A percentile compares a stretch with the other conserved stretches of the same genome.
Conservation (phyloP, 1,140 invertebrate genomes). For the Subanguina moxae region DNA sequence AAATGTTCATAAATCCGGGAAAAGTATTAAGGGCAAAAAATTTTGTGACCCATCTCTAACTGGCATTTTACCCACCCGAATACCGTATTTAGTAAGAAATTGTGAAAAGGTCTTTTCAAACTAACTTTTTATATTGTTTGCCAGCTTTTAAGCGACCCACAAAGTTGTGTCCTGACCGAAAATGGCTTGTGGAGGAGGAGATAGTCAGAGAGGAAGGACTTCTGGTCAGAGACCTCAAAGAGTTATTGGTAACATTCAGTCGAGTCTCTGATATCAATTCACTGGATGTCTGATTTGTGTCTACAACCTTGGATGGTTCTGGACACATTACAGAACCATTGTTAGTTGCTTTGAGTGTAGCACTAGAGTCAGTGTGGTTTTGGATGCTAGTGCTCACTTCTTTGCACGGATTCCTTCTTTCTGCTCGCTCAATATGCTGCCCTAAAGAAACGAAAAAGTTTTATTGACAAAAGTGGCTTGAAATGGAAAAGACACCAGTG, state of each 20-base stretch:
- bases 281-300: constrained; percentile 10
- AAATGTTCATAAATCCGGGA: no score
- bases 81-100: background rate
- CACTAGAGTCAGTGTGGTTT: constrained; percentile 15
- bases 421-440: constrained; percentile 50
- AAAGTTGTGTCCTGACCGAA: constrained; percentile 4
- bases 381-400: constrained; percentile 9
- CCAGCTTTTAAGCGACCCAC: background rate
- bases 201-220: constrained; percentile 5
- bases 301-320: constrained; percentile 29
- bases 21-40: no score
- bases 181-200: constrained; percentile 1
- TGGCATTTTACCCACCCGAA: no score
- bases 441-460: constrained; percentile 18
- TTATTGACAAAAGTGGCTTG: background rate
- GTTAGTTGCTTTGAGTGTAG: background rate
- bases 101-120: background rate
- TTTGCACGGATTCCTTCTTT: constrained; percentile 10
- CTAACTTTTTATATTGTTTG: constrained; percentile 10
- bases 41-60: no score
- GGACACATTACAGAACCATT: background rate
- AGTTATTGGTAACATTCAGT: constrained; percentile 28
- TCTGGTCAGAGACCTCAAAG: background rate
- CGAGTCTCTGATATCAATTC: constrained; percentile 29
- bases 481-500: constrained; percentile 11